Conservation (phyloP, 2,113 vertebrate genomes). For the Cebus imitator region DNA sequence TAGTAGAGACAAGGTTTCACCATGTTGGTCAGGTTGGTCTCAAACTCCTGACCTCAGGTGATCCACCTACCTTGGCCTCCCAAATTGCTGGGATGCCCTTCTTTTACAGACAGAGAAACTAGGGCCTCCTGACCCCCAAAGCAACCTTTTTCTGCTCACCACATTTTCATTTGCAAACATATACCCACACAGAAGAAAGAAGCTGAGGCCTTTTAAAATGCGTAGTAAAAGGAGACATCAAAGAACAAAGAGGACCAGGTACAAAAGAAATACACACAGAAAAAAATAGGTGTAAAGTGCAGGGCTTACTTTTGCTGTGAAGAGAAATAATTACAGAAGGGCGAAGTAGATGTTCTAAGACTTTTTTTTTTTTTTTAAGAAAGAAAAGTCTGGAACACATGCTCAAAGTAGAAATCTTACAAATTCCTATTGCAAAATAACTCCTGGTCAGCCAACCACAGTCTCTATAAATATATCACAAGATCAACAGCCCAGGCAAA, state of each 20-base stretch:
- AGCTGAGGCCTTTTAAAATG: not conserved
- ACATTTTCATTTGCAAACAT: constrained; percentile 6
- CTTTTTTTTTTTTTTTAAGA: not conserved
- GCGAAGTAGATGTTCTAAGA: constrained; percentile 52
- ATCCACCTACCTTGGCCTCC: too few relatives aligned
- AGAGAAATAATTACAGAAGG: constrained; percentile 78
- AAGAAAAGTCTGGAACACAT: constrained; percentile 70
- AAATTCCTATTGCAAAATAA: constrained; percentile 85
- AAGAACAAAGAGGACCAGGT: not conserved
- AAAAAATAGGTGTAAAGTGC: not conserved
- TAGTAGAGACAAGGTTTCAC: too few relatives aligned
- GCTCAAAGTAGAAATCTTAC: constrained; percentile 82
- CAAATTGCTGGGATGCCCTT: not conserved
- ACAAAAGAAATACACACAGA: not conserved
- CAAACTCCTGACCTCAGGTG: too few relatives aligned
- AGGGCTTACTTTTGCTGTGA: constrained; percentile 55
- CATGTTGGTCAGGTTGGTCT: too few relatives aligned
- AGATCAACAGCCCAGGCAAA: constrained; percentile 78
- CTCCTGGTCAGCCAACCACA: constrained; percentile 81
- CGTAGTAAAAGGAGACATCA: not conserved
- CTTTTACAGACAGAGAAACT: not conserved
- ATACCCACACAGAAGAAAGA: not conserved
- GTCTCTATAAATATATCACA: constrained; percentile 85
- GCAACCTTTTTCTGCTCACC: not conserved
- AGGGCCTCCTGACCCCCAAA: not conserved